Percentiles rank a stretch among this genome's conserved stretches.
Conservation (phyloP, 1,140 invertebrate species). For the Gryon sp. region DNA sequence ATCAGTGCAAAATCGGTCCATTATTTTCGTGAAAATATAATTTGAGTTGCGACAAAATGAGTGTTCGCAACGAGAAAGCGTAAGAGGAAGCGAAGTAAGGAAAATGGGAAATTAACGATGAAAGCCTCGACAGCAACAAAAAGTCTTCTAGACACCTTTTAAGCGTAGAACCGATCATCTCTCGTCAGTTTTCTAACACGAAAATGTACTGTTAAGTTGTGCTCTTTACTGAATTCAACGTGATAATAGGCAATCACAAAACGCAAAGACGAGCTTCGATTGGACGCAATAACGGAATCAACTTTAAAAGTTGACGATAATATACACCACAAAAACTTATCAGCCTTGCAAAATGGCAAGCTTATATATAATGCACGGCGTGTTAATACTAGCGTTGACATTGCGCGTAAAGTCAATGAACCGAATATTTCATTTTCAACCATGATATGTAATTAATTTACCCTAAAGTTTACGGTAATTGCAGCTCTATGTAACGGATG, state of each 20-base stretch:
- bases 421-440: neutral
- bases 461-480: slow-evolving; percentile 40
- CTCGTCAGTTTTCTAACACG: slow-evolving; percentile 49
- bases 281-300: slow-evolving; percentile 34
- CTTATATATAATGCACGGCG: neutral
- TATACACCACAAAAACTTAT: slow-evolving; percentile 15
- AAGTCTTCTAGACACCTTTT: slow-evolving; percentile 75
- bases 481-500: slow-evolving; percentile 26
- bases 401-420: neutral
- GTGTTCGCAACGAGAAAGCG: slow-evolving; percentile 42
- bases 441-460: slow-evolving; percentile 26
- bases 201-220: slow-evolving; percentile 53
- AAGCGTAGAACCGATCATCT: slow-evolving; percentile 64
- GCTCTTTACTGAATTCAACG: slow-evolving; percentile 64
- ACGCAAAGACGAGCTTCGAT: slow-evolving; percentile 46
- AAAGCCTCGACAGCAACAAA: slow-evolving; percentile 68
- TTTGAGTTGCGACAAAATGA: slow-evolving; percentile 50
- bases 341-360: neutral
- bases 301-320: slow-evolving; percentile 14
- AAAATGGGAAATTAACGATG: slow-evolving; percentile 61
- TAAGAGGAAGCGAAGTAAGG: slow-evolving; percentile 57
- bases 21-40: slow-evolving; percentile 54
- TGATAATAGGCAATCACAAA: slow-evolving; percentile 68
- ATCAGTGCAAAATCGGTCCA: slow-evolving; percentile 15
- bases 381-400: neutral